Percentiles rank a stretch among this genome's conserved stretches.
Conservation (phyloP, 2,797 vertebrate genomes). For the Gymnothorax reevesii region DNA sequence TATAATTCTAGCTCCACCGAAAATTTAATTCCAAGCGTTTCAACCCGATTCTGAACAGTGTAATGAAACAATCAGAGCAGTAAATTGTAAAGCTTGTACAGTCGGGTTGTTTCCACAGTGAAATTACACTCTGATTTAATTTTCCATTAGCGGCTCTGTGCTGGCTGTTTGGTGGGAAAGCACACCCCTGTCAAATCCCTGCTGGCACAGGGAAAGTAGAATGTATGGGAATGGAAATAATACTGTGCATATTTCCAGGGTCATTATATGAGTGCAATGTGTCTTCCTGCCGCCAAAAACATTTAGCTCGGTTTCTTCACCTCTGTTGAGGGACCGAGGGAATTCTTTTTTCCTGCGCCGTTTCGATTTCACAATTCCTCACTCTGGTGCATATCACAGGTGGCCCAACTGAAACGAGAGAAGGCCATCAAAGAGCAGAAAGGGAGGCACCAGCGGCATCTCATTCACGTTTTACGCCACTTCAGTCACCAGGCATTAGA, state of each 20-base stretch:
- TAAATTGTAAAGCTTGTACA: constrained; percentile 5
- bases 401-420: background rate
- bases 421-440: background rate
- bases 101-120: background rate
- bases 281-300: background rate
- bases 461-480: background rate
- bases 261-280: background rate
- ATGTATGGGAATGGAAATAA: background rate
- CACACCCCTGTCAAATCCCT: background rate
- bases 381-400: background rate
- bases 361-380: background rate
- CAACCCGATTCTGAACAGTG: background rate
- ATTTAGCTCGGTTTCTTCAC: background rate
- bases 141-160: background rate
- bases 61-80: constrained; percentile 5
- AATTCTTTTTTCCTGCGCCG: background rate
- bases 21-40: background rate
- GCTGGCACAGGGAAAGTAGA: background rate
- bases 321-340: background rate
- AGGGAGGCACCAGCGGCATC: background rate
- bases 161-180: background rate
- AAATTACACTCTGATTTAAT: constrained; percentile 1
- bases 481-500: background rate
- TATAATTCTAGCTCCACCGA: background rate
- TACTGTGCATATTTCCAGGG: background rate